These are phyloP conservation scores for Serripes groenlandicus DNA, from an alignment of 2,888 invertebrate species.

Conservation along the genomic window DNA sequence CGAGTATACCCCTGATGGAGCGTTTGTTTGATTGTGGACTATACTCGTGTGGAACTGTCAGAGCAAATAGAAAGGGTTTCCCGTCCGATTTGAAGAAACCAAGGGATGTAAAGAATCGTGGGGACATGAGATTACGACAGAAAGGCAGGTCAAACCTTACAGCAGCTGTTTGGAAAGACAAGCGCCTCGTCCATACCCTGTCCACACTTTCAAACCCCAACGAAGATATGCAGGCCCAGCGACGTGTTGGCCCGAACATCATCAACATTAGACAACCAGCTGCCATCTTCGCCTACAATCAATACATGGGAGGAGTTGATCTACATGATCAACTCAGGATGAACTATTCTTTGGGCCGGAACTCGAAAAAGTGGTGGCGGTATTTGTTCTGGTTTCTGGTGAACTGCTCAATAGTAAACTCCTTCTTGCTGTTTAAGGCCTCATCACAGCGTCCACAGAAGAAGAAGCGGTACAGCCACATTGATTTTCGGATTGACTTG, in stretches of 20 bases:
- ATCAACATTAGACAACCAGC: not conserved
- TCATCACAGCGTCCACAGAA: not conserved
- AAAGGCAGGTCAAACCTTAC: constrained; percentile 30
- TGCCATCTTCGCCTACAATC: constrained; percentile 23
- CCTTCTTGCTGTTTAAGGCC: not conserved
- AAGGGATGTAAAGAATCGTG: constrained; percentile 18
- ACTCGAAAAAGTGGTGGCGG: too few species aligned
- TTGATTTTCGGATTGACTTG: not conserved
- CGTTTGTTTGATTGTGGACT: constrained; percentile 21
- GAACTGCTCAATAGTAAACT: too few species aligned
- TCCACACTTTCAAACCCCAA: constrained; percentile 48
- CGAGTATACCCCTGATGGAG: constrained; percentile 28
- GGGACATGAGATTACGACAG: constrained; percentile 41
- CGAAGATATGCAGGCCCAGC: not conserved
- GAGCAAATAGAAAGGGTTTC: constrained; percentile 28
- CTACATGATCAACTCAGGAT: constrained; percentile 35
- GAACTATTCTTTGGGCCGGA: too few species aligned
- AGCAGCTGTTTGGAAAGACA: constrained; percentile 41
- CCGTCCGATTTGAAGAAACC: constrained; percentile 42
- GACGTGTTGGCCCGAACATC: not conserved
- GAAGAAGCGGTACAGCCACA: not conserved
- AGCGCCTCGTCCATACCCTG: constrained; percentile 28
- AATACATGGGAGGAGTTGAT: constrained; percentile 53
- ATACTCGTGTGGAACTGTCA: constrained; percentile 49
- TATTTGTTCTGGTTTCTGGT: too few species aligned